These are phyloP conservation scores for Ptychadena robeensis DNA, from an alignment of 2,797 vertebrate species.

Conservation along the genomic window DNA sequence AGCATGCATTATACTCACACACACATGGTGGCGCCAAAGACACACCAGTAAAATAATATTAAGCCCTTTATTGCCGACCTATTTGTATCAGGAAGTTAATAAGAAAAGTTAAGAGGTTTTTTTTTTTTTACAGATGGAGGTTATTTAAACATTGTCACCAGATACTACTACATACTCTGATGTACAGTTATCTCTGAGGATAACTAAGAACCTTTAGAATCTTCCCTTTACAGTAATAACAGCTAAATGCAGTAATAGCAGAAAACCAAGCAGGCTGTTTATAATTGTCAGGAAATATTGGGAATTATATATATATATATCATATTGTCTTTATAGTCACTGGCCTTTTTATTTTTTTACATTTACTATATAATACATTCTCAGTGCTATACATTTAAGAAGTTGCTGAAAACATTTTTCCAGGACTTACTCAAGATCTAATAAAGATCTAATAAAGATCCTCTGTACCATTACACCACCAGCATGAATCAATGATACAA, in stretches of 20 bases:
- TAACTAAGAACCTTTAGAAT: neutral
- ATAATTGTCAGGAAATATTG: too few species aligned
- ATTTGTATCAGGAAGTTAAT: conserved; percentile 16
- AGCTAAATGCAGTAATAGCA: neutral
- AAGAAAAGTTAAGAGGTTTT: conserved; percentile 17
- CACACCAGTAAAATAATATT: conserved; percentile 11
- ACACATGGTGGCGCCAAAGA: conserved; percentile 64
- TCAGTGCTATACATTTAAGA: too few species aligned
- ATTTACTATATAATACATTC: too few species aligned
- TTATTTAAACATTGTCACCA: conserved; percentile 27
- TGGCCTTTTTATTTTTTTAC: too few species aligned
- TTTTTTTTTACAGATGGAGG: conserved; percentile 36
- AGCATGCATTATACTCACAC: neutral
- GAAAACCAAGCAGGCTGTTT: neutral
- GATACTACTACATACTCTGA: conserved; percentile 16
- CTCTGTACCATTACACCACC: too few species aligned
- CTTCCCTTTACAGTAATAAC: neutral
- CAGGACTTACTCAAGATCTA: too few species aligned
- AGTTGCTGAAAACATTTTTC: too few species aligned
- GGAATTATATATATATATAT: too few species aligned
- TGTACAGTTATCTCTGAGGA: conserved; percentile 12
- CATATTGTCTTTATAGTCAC: too few species aligned
- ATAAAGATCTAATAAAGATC: too few species aligned
- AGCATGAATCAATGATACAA: too few species aligned
- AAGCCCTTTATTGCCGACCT: neutral